These are phyloP conservation scores for Ganaspis brasiliensis DNA, from an alignment of 2,888 invertebrate species.

Conservation along the genomic window DNA sequence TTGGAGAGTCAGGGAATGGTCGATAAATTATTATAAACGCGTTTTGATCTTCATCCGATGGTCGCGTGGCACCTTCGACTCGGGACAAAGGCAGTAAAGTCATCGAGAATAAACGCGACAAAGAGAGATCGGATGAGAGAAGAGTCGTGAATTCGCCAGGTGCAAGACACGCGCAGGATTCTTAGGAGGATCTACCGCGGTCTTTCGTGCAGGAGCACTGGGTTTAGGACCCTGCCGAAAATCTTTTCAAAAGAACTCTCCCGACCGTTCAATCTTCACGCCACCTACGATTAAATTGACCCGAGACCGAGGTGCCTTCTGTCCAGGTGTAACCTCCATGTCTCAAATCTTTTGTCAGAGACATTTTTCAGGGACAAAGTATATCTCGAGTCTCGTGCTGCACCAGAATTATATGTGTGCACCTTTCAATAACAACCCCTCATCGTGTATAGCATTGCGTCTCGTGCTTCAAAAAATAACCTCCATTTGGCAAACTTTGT, in stretches of 20 bases:
- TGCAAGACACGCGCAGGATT: constrained; percentile 59
- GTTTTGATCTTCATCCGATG: constrained; percentile 44
- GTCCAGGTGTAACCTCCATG: constrained; percentile 54
- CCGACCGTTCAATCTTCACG: constrained; percentile 71
- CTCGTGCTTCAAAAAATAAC: constrained; percentile 41
- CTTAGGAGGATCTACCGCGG: constrained; percentile 52
- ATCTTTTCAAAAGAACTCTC: constrained; percentile 55
- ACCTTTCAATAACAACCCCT: constrained; percentile 25
- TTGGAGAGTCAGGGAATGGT: constrained; percentile 21
- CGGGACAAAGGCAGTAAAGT: constrained; percentile 53
- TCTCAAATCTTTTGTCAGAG: constrained; percentile 33
- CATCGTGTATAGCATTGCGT: constrained; percentile 7
- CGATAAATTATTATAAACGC: constrained; percentile 47
- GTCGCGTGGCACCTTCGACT: constrained; percentile 60
- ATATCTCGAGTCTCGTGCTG: constrained; percentile 21
- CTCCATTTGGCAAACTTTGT: constrained; percentile 35
- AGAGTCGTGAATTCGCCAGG: constrained; percentile 58
- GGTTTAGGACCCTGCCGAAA: constrained; percentile 35
- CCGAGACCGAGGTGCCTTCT: constrained; percentile 52
- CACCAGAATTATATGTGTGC: constrained; percentile 9
- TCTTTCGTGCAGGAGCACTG: constrained; percentile 35
- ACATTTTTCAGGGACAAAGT: constrained; percentile 42
- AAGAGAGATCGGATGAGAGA: constrained; percentile 48
- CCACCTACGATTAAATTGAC: constrained; percentile 75
- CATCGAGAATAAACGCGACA: constrained; percentile 54